Percentiles rank a stretch among this genome's conserved stretches.
Conservation (phyloP, 2,797 vertebrate genomes). For the Microhierax caerulescens region DNA sequence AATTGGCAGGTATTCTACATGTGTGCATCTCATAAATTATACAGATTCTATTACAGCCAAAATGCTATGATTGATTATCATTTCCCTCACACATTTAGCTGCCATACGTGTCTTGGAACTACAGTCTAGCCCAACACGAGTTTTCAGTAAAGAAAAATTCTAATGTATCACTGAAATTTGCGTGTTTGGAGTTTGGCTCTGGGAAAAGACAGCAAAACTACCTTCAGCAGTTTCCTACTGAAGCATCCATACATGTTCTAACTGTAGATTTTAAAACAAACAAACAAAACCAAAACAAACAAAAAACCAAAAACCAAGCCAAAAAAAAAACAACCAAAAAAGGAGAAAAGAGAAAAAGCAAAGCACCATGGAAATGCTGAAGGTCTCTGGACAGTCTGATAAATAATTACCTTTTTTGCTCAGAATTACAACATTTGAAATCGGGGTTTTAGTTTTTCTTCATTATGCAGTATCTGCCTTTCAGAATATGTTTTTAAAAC, state of each 20-base stretch:
- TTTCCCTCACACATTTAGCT: not conserved
- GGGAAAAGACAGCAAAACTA: conserved; percentile 7
- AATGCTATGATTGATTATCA: not conserved
- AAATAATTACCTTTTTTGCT: conserved; percentile 19
- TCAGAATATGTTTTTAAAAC: not conserved
- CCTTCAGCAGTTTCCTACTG: not conserved
- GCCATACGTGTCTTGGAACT: not conserved
- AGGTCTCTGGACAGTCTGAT: not conserved
- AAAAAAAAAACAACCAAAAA: not conserved
- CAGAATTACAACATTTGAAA: not conserved
- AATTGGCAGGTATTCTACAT: rapidly evolving
- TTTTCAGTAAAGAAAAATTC: not conserved
- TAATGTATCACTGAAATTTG: not conserved
- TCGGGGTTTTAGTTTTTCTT: not conserved
- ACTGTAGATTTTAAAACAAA: not conserved
- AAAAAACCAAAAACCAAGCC: too few species aligned
- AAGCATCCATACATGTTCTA: not conserved
- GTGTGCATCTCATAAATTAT: not conserved
- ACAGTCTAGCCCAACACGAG: not conserved
- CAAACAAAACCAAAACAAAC: not conserved
- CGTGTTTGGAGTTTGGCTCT: not conserved
- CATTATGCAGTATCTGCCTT: not conserved
- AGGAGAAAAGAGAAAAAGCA: not conserved
- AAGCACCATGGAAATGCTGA: not conserved
- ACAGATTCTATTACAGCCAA: not conserved